Evolutionary conservation across 2,888 invertebrate species (phyloP), one percentile per base, ranked within the genome.

Genomic region (Lobophora halterata): DNA sequence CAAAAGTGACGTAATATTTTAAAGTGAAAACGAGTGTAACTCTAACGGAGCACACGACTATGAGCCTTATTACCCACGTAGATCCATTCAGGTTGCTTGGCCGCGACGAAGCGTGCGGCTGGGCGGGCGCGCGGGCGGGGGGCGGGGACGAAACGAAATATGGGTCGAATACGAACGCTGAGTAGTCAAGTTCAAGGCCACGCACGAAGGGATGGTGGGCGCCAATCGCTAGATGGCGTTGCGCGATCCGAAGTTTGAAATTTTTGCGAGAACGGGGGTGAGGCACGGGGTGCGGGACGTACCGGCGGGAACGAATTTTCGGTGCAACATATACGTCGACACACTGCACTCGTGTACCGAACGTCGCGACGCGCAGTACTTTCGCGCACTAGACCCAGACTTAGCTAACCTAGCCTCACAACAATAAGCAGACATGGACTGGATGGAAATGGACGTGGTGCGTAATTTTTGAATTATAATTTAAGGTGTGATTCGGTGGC

Each of bases 401-500:
- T 70, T 64, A 74, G 61, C 69, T 70, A 70, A 76, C 70, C 73
- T 67, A 73, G 65, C 68, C 72, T 55, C 35, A 70, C 62, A 70
- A 65, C 59, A 62, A 66, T 62, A 63, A 63, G 69, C 62, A 74
- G 69, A 70, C 66, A 87, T 86, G 86, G 86, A 87, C 74, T 86
- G 86, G 86, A 85, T 87, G 81, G 85, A 83, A 65, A 73, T 79
- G 77, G 79, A 87, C 58, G 80, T 87, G 80, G 86, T 87, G 61
- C 71, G 86, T 86, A 79, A 58, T 43, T 26, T 45, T 50, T 40
- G 13, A 32, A 35, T 32, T 39, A 30, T 46, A 42, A 42, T 38
- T 37, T 41, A n/a, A 39, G 42, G 20, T 29, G 24, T 31, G 32
- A 32, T 34, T 45, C 20, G 31, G 27, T 37, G 21, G 36, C 37